Conservation (phyloP, 2,113 vertebrate genomes). For the Taxidea taxus region DNA sequence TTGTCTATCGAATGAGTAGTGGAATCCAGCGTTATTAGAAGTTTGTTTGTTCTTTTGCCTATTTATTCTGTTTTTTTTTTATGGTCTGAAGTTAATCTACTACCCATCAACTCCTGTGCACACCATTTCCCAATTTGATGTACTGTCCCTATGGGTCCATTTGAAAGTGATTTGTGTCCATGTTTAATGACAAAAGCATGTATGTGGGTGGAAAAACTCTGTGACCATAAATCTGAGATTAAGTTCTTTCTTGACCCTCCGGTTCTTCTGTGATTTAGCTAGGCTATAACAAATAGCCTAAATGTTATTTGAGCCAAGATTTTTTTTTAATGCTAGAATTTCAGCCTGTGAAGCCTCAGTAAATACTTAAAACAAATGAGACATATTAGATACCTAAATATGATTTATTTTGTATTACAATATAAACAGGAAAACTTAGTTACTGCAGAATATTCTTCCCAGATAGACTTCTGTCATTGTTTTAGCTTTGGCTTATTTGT, state of each 20-base stretch:
- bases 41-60: neutral
- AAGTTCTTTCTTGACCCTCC: slow-evolving; percentile 54
- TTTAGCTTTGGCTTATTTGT: slow-evolving; percentile 2
- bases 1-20: neutral
- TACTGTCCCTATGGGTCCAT: slow-evolving; percentile 44
- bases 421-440: neutral
- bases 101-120: slow-evolving; percentile 36
- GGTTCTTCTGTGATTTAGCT: slow-evolving; percentile 50
- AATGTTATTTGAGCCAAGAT: slow-evolving; percentile 3
- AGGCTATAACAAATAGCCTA: slow-evolving; percentile 53
- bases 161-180: slow-evolving; percentile 55
- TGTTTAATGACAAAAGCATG: slow-evolving; percentile 68
- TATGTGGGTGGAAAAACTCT: slow-evolving; percentile 61
- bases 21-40: neutral
- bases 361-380: slow-evolving; percentile 49
- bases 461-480: neutral
- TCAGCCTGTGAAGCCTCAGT: slow-evolving; percentile 23
- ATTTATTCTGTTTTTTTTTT: slow-evolving; percentile 19
- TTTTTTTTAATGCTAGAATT: slow-evolving; percentile 52
- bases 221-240: slow-evolving; percentile 59
- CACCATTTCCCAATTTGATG: slow-evolving; percentile 47
- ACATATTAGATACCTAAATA: neutral
- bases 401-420: slow-evolving; percentile 6
- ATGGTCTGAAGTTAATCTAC: slow-evolving; percentile 19
- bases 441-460: neutral